A percentile compares a stretch with the other conserved stretches of the same genome.
Evolutionary conservation across 2,797 vertebrate species (phyloP).

Genomic region (Anguilla pacifica): DNA sequence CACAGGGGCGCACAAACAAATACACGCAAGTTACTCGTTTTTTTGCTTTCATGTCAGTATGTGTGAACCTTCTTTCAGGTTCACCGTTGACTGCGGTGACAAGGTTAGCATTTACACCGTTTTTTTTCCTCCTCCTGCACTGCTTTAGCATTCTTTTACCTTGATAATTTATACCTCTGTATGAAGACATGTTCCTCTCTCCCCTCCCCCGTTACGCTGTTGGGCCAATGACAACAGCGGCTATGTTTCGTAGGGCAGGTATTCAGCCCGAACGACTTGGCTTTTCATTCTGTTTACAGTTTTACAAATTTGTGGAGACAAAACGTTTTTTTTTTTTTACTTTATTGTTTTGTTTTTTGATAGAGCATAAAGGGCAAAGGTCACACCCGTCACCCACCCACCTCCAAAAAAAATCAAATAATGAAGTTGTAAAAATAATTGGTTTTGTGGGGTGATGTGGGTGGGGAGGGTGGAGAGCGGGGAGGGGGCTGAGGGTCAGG

Average conservation of each 20-base stretch:
- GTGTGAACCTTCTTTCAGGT: not conserved
- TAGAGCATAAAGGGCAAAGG: not conserved
- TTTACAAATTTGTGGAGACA: conserved; percentile 25
- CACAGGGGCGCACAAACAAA: not conserved
- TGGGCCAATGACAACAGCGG: conserved; percentile 24
- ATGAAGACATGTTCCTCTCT: conserved; percentile 23
- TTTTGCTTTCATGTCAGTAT: too few relatives aligned
- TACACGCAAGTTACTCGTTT: not conserved
- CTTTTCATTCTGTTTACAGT: conserved; percentile 40
- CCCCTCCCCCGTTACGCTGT: conserved; percentile 27
- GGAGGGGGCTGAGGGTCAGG: conserved; percentile 7
- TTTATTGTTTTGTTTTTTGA: not conserved
- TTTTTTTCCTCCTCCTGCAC: conserved; percentile 38
- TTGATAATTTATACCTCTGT: not conserved
- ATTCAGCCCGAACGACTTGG: not conserved
- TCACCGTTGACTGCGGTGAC: conserved; percentile 51
- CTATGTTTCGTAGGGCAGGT: conserved; percentile 34
- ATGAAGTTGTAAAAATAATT: not conserved
- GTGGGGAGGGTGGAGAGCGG: not conserved
- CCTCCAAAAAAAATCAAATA: not conserved
- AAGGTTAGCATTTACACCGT: conserved; percentile 78
- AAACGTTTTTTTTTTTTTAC: not conserved
- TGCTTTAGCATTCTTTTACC: conserved; percentile 42
- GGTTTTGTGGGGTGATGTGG: not conserved
- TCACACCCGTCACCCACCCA: not conserved